A percentile compares a stretch with the other conserved stretches of the same genome.
phyloP scores from a whole-genome alignment of 2,888 invertebrate species.

The Therioaphis trifolii region DNA sequence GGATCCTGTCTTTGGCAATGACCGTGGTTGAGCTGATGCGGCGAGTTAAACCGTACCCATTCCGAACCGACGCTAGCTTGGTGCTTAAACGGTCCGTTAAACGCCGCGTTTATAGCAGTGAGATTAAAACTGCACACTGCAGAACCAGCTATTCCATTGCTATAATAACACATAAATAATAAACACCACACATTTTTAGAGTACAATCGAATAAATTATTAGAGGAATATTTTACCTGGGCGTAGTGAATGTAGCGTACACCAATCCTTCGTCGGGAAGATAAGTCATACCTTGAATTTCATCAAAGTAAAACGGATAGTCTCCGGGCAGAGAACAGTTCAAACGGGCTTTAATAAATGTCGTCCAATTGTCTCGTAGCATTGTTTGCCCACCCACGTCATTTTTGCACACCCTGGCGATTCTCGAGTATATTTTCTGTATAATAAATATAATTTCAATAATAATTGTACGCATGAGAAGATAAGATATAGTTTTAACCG shows the following conservation, averaged over 20 bases:
- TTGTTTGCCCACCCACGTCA: slow-evolving; percentile 81
- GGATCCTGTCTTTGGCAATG: slow-evolving; percentile 71
- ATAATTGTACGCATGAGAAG: background rate
- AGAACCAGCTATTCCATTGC: slow-evolving; percentile 89
- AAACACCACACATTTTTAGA: background rate
- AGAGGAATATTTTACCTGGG: slow-evolving; percentile 72
- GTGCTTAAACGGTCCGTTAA: slow-evolving; percentile 87
- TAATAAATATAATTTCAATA: slow-evolving; percentile 64
- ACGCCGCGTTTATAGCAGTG: slow-evolving; percentile 82
- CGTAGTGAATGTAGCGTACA: slow-evolving; percentile 88
- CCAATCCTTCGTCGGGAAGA: slow-evolving; percentile 79
- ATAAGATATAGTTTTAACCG: no score
- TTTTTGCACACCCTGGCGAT: slow-evolving; percentile 92
- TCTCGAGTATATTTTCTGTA: slow-evolving; percentile 85
- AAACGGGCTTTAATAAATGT: slow-evolving; percentile 88
- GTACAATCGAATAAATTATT: background rate
- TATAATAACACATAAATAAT: slow-evolving; percentile 67
- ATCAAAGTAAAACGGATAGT: slow-evolving; percentile 88
- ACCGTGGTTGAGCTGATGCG: slow-evolving; percentile 71
- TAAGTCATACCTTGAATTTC: slow-evolving; percentile 88
- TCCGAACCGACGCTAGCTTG: slow-evolving; percentile 81
- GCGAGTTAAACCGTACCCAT: slow-evolving; percentile 75
- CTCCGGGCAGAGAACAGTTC: slow-evolving; percentile 85
- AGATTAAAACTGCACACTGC: slow-evolving; percentile 92
- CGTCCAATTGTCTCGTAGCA: slow-evolving; percentile 89